phyloP scores from a whole-genome alignment of 2,797 vertebrate genomes.

The Microtus californicus region DNA sequence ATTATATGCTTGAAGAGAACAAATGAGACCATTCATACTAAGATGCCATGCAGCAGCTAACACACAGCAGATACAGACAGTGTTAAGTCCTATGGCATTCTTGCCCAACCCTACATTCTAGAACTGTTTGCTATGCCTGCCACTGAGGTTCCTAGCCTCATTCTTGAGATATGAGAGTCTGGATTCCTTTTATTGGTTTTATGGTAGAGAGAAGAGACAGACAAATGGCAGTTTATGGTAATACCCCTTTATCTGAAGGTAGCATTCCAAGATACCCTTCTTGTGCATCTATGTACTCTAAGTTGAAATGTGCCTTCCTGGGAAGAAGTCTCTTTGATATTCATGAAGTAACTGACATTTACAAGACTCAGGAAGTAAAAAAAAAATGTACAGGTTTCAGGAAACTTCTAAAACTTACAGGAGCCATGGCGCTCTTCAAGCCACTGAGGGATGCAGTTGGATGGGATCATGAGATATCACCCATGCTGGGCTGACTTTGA shows the following conservation, averaged over 20 bases:
- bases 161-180: neutral
- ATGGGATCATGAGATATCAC: neutral
- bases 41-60: neutral
- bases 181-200: neutral
- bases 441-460: too few relatives aligned
- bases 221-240: neutral
- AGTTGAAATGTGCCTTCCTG: neutral
- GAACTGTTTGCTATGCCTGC: neutral
- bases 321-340: neutral
- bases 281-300: neutral
- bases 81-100: neutral
- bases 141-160: neutral
- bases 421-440: neutral
- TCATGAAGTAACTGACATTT: neutral
- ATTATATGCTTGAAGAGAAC: constrained; percentile 19
- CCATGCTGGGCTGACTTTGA: neutral
- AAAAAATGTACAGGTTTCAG: neutral
- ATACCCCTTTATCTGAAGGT: neutral
- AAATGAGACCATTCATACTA: neutral
- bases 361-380: neutral
- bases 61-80: neutral
- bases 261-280: neutral
- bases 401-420: neutral
- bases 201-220: neutral
- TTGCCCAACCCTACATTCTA: neutral